Conservation (phyloP, 2,888 invertebrate species). For the Lottia gigantea region DNA sequence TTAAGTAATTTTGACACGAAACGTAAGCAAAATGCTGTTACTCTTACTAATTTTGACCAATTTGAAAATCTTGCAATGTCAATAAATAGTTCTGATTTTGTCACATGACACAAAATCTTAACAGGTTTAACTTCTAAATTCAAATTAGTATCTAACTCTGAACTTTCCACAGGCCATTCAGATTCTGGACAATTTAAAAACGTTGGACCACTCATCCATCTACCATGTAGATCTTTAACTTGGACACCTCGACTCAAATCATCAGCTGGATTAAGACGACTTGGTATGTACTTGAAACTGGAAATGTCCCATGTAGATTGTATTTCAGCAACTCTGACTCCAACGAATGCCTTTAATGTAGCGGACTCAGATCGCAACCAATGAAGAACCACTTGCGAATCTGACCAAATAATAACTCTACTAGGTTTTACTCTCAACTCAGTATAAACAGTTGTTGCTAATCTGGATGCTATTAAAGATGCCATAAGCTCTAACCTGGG, state of each 20-base stretch:
- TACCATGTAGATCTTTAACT: conserved; percentile 5
- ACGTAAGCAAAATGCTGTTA: conserved; percentile 15
- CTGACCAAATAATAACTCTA: conserved; percentile 10
- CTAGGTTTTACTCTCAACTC: background rate
- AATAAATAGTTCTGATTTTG: background rate
- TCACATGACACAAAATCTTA: background rate
- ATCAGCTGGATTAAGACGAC: conserved; percentile 19
- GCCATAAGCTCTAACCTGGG: conserved; percentile 17
- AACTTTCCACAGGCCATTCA: conserved; percentile 9
- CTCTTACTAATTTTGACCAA: conserved; percentile 14
- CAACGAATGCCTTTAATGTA: conserved; percentile 16
- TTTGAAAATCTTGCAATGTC: conserved; percentile 12
- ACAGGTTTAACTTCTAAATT: background rate
- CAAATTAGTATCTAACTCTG: background rate
- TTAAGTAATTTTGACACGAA: background rate
- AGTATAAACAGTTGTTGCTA: conserved; percentile 14
- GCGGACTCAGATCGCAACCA: conserved; percentile 20
- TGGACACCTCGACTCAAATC: conserved; percentile 21
- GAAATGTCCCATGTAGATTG: background rate
- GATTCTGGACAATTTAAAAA: conserved; percentile 12
- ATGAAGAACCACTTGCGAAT: conserved; percentile 7
- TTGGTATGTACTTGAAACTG: conserved; percentile 15
- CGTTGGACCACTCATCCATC: conserved; percentile 20
- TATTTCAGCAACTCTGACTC: conserved; percentile 21
- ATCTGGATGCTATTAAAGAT: conserved; percentile 13